Evolutionary conservation across 2,113 vertebrate genomes (phyloP), one percentile per base, ranked within the genome.

Genomic region (Chrysochloris asiatica): DNA sequence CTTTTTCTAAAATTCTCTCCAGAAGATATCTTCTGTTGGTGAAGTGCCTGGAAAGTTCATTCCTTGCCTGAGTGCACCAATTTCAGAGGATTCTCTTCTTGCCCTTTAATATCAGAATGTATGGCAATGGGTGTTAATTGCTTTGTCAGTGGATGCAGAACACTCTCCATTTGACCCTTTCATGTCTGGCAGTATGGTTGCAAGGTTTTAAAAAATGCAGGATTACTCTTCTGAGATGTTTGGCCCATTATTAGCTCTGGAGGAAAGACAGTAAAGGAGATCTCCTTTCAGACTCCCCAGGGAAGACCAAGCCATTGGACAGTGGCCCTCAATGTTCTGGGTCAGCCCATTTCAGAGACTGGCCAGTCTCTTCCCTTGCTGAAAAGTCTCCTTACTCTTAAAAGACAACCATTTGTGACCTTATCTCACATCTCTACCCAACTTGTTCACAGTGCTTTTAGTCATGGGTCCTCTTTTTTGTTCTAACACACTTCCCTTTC

Each of bases 201-300:
- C 41, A 75, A 24, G 67, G 61, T 59, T 92, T 94, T 81, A 16
- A 48, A n/a, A 83, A 89, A 86, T 65, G 47, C 63, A 75, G 10
- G 50, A 67, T 87, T 79, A 21, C 56, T 83, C 36, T 78, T 16
- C n/a, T 24, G 59, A 54, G 52, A 77, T 6, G 4, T 19, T n/a
- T 73, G 30, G 54, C 22, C 11, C n/a, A n/a, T n/a, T n/a, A n/a
- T n/a, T n/a, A n/a, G n/a, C n/a, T n/a, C n/a, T n/a, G n/a, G 26
- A 33, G 6, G 2, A 56, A 50, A 17, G 43, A 63, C 26, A 92
- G 38, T 3, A 50, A 85, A 61, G 48, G 38, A 24, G 38, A 69
- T 11, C 54, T 75, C 26, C n/a, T 85, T 33, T 91, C 69, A 73
- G 56, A 8, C 8, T 59, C 41, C 33, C 65, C 65, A 86, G 19